These are phyloP conservation scores for Panthera leo DNA, from an alignment of 2,113 vertebrate genomes.

Conservation along the genomic window DNA sequence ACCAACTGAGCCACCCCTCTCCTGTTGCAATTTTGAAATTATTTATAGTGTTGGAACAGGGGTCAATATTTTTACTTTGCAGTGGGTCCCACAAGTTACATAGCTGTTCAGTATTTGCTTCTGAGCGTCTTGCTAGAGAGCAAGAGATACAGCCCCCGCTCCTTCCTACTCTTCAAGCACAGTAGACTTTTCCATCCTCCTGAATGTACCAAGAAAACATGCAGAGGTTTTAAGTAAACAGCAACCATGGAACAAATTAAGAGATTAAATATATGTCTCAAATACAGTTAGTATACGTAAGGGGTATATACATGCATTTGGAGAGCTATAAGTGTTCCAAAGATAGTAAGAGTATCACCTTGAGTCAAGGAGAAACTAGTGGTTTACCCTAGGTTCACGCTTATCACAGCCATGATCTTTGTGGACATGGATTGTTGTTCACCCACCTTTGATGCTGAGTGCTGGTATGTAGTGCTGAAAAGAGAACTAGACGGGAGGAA, in stretches of 20 bases:
- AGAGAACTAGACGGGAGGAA: background rate
- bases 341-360: slow-evolving; percentile 49
- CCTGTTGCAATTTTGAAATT: slow-evolving; percentile 9
- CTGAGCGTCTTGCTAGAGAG: background rate
- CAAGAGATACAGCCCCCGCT: background rate
- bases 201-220: slow-evolving; percentile 2
- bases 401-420: slow-evolving; percentile 19
- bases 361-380: slow-evolving; percentile 55
- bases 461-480: background rate
- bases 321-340: background rate
- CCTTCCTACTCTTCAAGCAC: background rate
- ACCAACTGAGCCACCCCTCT: background rate
- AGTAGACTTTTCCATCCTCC: background rate
- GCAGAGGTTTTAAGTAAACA: slow-evolving; percentile 32
- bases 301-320: background rate
- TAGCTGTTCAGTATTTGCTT: background rate
- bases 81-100: background rate
- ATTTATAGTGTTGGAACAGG: background rate
- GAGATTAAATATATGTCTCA: slow-evolving; percentile 36
- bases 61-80: background rate
- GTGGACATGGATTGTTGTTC: background rate
- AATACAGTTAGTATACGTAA: background rate
- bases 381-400: background rate
- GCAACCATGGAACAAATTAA: background rate
- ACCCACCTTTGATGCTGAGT: background rate